These are phyloP conservation scores for Tragelaphus strepsiceros DNA, from an alignment of 2,113 vertebrate genomes.

Conservation along the genomic window DNA sequence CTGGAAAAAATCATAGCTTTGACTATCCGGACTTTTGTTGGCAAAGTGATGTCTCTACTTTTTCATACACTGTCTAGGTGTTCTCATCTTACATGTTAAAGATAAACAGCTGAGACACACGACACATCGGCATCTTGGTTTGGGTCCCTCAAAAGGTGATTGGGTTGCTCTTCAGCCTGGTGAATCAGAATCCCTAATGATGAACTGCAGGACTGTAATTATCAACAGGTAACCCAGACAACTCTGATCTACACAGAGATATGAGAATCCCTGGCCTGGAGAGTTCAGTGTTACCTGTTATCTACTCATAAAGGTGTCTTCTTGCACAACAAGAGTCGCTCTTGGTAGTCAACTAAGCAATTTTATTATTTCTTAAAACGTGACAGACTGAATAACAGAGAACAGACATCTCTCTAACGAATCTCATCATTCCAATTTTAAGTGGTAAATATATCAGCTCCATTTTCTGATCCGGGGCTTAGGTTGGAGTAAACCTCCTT, in stretches of 20 bases:
- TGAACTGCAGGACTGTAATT: neutral
- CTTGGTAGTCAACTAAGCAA: neutral
- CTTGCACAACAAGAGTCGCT: neutral
- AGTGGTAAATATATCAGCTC: neutral
- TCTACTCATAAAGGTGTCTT: neutral
- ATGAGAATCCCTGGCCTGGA: neutral
- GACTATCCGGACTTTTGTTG: fast-evolving
- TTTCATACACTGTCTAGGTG: neutral
- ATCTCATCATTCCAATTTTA: neutral
- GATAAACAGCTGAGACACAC: neutral
- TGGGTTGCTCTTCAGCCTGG: neutral
- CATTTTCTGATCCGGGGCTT: neutral
- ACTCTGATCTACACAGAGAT: neutral
- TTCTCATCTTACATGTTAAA: neutral
- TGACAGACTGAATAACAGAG: neutral
- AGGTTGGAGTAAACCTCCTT: neutral
- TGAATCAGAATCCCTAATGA: neutral
- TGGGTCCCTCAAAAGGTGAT: neutral
- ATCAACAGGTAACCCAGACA: neutral
- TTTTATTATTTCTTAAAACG: neutral
- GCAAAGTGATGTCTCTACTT: neutral
- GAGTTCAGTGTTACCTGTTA: neutral
- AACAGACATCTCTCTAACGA: neutral
- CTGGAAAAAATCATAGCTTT: neutral
- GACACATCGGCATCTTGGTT: neutral